Base-by-base conservation (phyloP, 2,888 invertebrate genomes). In the Paralinhomoeus sp. region DNA sequence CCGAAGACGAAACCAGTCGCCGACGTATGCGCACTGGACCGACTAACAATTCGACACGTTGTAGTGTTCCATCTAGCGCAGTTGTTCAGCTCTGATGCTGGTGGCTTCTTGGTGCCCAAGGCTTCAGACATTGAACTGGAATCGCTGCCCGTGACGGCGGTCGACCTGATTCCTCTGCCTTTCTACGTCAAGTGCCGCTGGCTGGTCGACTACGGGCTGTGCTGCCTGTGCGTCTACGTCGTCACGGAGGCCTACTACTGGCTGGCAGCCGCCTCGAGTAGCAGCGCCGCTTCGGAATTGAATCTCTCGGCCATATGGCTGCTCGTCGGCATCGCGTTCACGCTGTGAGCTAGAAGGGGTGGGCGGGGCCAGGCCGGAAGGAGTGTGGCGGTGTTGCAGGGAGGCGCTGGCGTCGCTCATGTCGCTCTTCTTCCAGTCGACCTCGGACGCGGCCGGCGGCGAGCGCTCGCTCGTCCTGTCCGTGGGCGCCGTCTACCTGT, bases 281-380 rank as follows among this genome's bases (percentile, higher is more conserved):
- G n/a, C n/a, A 27, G 78, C 62, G 27, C 27, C 27, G 27, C 27
- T 12, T 12, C 5, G 27, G 91, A 91, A 67, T 75, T 85, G 49
- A 91, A 91, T 65, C 68, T 91, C 48, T 87, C 87, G 60, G 78
- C 91, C 73, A 72, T 91, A 46, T 91, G 91, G 91, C 87, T 85
- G 61, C 65, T 79, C 31, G 66, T 91, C 44, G 81, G 81, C 31
- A 68, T 85, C 46, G 73, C 79, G 47, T 85, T 87, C 68, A 74
- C 82, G 54, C 69, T 83, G 82, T n/a, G n/a, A n/a, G n/a, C n/a
- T n/a, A n/a, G n/a, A n/a, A n/a, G n/a, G 17, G 7, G 13, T 15
- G 24, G 12, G 24, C 18, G 24, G 49, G 36, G 39, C 40, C 41
- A 17, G 15, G 1, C 15, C 13, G 9, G 34, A 24, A 17, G 34